These are phyloP conservation scores for Drosophila arawakana DNA, from an alignment of 1,140 invertebrate species.

Conservation along the genomic window DNA sequence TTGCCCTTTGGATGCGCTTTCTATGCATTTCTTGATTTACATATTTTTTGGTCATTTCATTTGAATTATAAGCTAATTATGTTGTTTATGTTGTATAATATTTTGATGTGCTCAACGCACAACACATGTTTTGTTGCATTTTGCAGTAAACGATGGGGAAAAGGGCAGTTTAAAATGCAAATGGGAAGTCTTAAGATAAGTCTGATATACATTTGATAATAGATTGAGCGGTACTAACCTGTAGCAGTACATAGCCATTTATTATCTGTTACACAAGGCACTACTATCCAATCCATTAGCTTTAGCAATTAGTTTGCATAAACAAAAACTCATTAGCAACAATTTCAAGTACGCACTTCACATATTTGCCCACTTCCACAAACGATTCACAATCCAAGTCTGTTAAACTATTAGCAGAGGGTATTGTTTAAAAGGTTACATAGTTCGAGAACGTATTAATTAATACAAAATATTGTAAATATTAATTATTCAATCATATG, in stretches of 20 bases:
- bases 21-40: slow-evolving; percentile 43
- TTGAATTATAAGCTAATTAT: slow-evolving; percentile 67
- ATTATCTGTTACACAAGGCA: slow-evolving; percentile 36
- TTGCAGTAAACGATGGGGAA: slow-evolving; percentile 31
- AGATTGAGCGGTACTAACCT: slow-evolving; percentile 14
- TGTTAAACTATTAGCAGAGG: background rate
- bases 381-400: background rate
- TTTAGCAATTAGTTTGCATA: slow-evolving; percentile 60
- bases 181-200: slow-evolving; percentile 40
- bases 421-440: background rate
- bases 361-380: slow-evolving; percentile 10
- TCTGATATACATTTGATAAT: slow-evolving; percentile 14
- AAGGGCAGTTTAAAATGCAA: slow-evolving; percentile 15
- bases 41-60: slow-evolving; percentile 34
- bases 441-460: background rate
- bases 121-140: slow-evolving; percentile 61
- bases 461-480: background rate
- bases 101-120: slow-evolving; percentile 57
- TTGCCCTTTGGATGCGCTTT: slow-evolving; percentile 65
- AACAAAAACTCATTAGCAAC: slow-evolving; percentile 71
- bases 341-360: slow-evolving; percentile 54
- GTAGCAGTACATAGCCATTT: background rate
- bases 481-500: no score
- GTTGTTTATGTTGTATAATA: slow-evolving; percentile 77
- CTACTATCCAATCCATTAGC: slow-evolving; percentile 51